Conservation (phyloP, 1,140 invertebrate species). For the Leptinotarsa defecta region DNA sequence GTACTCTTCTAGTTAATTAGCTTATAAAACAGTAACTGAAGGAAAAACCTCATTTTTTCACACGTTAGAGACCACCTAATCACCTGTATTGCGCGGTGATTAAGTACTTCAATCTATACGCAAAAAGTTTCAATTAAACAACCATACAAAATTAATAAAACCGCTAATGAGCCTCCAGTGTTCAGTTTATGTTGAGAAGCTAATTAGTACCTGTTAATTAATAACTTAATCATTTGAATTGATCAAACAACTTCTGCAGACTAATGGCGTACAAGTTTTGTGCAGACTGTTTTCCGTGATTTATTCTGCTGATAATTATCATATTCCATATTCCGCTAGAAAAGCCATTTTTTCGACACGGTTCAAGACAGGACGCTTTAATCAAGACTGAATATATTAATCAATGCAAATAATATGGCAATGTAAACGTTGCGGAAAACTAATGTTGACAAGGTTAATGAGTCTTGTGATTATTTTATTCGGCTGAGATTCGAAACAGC, state of each 20-base stretch:
- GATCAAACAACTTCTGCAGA: not conserved
- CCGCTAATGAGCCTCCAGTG: not conserved
- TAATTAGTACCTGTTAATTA: not conserved
- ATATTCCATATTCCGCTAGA: not conserved
- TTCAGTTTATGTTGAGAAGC: not conserved
- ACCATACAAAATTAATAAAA: not conserved
- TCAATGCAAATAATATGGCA: not conserved
- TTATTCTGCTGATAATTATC: not conserved
- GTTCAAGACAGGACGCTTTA: not conserved
- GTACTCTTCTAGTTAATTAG: no score
- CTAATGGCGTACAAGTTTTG: not conserved
- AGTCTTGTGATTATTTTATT: no score
- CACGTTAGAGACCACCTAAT: not conserved
- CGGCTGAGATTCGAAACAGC: no score
- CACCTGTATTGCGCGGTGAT: not conserved
- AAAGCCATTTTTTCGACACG: not conserved
- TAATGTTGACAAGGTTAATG: no score
- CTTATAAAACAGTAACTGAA: no score
- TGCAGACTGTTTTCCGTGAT: not conserved
- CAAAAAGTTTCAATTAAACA: not conserved
- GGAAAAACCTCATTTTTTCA: not conserved
- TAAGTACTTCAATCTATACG: not conserved
- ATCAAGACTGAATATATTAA: not conserved
- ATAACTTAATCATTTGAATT: conserved; percentile 7
- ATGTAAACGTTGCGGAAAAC: no score